A percentile compares a stretch with the other conserved stretches of the same genome.
Evolutionary conservation across 2,113 vertebrate species (phyloP).

Genomic region (Macaca mulatta): DNA sequence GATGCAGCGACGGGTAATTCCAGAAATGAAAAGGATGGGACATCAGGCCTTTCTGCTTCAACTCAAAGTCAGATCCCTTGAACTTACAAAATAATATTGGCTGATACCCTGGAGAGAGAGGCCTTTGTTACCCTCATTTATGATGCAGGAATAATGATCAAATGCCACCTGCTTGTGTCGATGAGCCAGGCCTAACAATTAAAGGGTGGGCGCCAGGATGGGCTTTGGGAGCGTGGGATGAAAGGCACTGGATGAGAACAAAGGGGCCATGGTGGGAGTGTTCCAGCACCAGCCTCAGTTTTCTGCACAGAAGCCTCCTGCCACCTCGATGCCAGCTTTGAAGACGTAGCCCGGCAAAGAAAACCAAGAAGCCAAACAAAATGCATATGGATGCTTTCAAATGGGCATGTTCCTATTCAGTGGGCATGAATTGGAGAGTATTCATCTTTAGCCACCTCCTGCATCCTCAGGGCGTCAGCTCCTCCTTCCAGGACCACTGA

Average conservation of each 20-base stretch:
- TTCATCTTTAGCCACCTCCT: background rate
- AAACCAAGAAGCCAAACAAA: background rate
- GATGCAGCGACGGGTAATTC: accelerated
- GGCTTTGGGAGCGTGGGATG: background rate
- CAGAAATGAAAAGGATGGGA: background rate
- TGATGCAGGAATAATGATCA: background rate
- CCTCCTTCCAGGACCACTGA: background rate
- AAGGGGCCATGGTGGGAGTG: background rate
- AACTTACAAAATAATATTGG: background rate
- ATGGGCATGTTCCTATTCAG: background rate
- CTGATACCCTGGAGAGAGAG: background rate
- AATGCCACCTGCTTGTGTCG: background rate
- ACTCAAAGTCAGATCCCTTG: background rate
- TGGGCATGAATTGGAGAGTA: background rate
- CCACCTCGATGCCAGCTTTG: background rate
- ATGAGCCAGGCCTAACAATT: background rate
- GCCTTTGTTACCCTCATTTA: background rate
- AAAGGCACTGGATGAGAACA: background rate
- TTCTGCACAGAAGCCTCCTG: background rate
- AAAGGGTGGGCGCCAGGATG: background rate
- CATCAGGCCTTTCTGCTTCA: background rate
- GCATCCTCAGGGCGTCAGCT: background rate
- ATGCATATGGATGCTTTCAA: background rate
- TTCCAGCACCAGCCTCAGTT: background rate
- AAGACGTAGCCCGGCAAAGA: background rate